Percentiles rank a stretch among this genome's conserved stretches.
phyloP scores from a whole-genome alignment of 2,113 vertebrate species.

The Scophthalmus maximus region DNA sequence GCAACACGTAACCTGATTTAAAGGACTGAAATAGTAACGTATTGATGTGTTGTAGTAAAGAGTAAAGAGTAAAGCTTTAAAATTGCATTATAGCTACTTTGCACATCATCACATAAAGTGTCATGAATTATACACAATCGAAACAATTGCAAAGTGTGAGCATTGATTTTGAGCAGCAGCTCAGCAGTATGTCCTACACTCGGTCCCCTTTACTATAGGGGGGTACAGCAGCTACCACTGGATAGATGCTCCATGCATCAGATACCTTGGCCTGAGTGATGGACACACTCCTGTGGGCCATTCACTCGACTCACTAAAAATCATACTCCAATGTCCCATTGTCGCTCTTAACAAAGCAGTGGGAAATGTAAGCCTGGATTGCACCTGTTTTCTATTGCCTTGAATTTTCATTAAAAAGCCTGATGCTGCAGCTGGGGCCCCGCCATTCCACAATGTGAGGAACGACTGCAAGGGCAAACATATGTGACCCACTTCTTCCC shows the following conservation, averaged over 20 bases:
- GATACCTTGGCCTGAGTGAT: conserved; percentile 74
- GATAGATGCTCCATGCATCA: conserved; percentile 48
- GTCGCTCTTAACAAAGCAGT: conserved; percentile 77
- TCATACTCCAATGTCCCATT: conserved; percentile 73
- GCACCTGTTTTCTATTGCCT: conserved; percentile 83
- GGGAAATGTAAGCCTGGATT: conserved; percentile 77
- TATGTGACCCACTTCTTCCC: conserved; percentile 82
- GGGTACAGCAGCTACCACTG: conserved; percentile 12
- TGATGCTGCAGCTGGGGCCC: conserved; percentile 82
- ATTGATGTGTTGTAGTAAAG: no score
- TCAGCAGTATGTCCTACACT: conserved; percentile 5
- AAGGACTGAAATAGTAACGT: no score
- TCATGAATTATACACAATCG: neutral
- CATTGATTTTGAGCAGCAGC: conserved; percentile 10
- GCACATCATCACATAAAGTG: neutral
- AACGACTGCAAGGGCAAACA: conserved; percentile 86
- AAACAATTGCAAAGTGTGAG: neutral
- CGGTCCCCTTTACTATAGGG: conserved; percentile 10
- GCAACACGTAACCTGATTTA: neutral
- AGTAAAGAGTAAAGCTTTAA: no score
- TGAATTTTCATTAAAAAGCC: conserved; percentile 80
- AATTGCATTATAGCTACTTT: neutral
- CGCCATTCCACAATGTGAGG: conserved; percentile 73
- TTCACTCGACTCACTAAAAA: conserved; percentile 79
- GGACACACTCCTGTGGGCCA: conserved; percentile 68